These are phyloP conservation scores for Lagorchestes hirsutus DNA, from an alignment of 2,797 vertebrate species.

Conservation along the genomic window DNA sequence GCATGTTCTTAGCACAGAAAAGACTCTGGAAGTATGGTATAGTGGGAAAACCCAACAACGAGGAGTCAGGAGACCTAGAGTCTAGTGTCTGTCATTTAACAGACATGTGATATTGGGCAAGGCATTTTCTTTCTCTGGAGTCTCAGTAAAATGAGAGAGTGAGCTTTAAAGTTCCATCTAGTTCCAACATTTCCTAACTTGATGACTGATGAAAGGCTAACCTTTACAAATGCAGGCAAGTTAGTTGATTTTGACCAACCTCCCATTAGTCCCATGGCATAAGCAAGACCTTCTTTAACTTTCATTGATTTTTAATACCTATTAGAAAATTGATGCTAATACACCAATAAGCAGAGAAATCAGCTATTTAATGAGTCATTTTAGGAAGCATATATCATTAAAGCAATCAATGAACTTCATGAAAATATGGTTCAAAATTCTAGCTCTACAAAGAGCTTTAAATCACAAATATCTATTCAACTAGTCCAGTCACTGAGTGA, in stretches of 20 bases:
- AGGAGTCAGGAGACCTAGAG: conserved; percentile 5
- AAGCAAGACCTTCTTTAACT: background rate
- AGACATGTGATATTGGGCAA: background rate
- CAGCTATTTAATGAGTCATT: background rate
- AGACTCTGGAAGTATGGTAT: background rate
- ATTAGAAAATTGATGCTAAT: background rate
- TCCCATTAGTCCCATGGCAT: background rate
- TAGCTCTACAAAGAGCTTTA: background rate
- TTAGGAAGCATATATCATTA: background rate
- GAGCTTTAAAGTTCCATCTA: background rate
- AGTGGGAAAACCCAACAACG: conserved; percentile 14
- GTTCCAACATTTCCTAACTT: background rate
- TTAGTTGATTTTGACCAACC: background rate
- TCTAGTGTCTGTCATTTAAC: conserved; percentile 1
- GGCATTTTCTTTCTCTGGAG: background rate
- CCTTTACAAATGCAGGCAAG: background rate
- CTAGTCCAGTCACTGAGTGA: conserved; percentile 26
- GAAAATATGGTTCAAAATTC: background rate
- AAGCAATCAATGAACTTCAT: background rate
- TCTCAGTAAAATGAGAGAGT: background rate
- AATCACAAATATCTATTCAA: background rate
- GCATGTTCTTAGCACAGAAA: background rate
- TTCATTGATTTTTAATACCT: background rate
- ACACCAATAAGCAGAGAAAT: background rate
- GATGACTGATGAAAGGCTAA: background rate